Evolutionary conservation across 2,888 invertebrate species (phyloP).

Genomic region (Zygogramma bicolorata): DNA sequence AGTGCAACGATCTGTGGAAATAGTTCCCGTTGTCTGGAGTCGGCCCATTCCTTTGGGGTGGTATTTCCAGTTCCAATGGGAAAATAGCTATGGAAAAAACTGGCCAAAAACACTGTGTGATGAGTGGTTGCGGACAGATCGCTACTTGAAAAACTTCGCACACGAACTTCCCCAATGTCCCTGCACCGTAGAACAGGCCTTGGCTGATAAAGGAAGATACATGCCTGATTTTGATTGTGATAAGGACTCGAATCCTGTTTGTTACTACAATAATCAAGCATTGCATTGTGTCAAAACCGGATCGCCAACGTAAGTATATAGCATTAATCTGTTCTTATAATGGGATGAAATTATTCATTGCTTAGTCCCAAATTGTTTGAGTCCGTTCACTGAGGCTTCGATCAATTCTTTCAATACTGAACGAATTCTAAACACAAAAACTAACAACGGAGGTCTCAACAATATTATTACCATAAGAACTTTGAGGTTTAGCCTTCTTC

Average conservation of each 20-base stretch:
- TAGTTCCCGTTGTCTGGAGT: constrained; percentile 82
- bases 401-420: no score
- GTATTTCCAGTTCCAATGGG: constrained; percentile 94
- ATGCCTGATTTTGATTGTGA: constrained; percentile 93
- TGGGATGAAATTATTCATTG: no score
- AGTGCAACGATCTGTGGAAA: constrained; percentile 39
- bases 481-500: no score
- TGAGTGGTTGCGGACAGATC: constrained; percentile 89
- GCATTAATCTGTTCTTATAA: neutral
- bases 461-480: no score
- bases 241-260: constrained; percentile 89
- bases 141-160: constrained; percentile 86
- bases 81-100: constrained; percentile 78
- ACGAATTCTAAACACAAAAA: no score
- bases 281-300: constrained; percentile 94
- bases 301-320: constrained; percentile 88
- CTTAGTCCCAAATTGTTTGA: no score
- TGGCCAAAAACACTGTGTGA: constrained; percentile 91
- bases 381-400: no score
- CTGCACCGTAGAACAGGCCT: constrained; percentile 90
- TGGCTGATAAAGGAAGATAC: constrained; percentile 92
- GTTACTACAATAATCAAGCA: constrained; percentile 89
- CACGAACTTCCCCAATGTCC: constrained; percentile 89
- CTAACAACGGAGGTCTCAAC: no score
- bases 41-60: constrained; percentile 91